Percentiles rank a stretch among this genome's conserved stretches.
Conservation (phyloP, 2,113 vertebrate genomes). For the Marmota flaviventris region DNA sequence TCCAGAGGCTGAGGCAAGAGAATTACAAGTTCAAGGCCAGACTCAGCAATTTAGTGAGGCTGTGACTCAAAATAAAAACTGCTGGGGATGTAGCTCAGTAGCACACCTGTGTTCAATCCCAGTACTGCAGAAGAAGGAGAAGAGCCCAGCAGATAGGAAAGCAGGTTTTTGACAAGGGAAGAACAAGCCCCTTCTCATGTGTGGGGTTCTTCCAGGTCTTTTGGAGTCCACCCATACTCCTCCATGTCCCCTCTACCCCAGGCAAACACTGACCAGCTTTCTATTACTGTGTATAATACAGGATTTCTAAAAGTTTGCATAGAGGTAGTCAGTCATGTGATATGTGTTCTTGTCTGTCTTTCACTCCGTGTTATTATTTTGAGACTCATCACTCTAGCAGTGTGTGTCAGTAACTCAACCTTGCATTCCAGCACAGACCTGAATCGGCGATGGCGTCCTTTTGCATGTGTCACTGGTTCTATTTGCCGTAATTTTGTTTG, state of each 20-base stretch:
- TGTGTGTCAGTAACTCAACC: fast-evolving
- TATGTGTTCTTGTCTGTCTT: fast-evolving
- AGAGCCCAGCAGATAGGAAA: neutral
- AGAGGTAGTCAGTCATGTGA: neutral
- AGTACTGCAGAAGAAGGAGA: too few species aligned
- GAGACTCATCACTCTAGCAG: fast-evolving
- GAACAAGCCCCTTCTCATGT: neutral
- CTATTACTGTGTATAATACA: fast-evolving
- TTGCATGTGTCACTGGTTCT: fast-evolving
- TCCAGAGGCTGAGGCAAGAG: too few species aligned
- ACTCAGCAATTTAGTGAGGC: too few species aligned
- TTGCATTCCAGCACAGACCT: neutral
- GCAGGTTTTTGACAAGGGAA: neutral
- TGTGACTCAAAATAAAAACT: too few species aligned
- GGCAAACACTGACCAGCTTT: too few species aligned
- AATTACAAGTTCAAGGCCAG: too few species aligned
- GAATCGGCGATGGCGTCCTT: fast-evolving
- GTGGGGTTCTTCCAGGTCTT: neutral
- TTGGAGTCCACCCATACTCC: neutral
- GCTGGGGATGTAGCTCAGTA: too few species aligned
- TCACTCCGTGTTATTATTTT: neutral
- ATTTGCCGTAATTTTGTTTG: neutral
- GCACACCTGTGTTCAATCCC: too few species aligned
- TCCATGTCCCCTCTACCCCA: neutral
- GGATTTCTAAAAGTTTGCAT: neutral